Conservation (phyloP, 1,140 invertebrate species). For the honey bee (Apis mellifera) region Amel_HAv3.1 CM009935.2:6630001-6630500, state of each 20-base stretch:
- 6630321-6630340: conserved; percentile 36
- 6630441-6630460: conserved; percentile 5
- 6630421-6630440: conserved; percentile 49
- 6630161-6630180: conserved; percentile 97
- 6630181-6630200: conserved; percentile 91
- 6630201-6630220: conserved; percentile 3
- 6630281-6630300: neutral
- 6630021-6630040: conserved; percentile 18
- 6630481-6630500: neutral
- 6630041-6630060: conserved; percentile 90
- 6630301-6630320: neutral
- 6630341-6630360: conserved; percentile 56
- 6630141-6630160: conserved; percentile 96
- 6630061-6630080: conserved; percentile 90
- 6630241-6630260: too few relatives aligned
- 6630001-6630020: neutral
- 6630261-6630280: too few relatives aligned
- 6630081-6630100: conserved; percentile 84
- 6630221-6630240: neutral
- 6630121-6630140: conserved; percentile 91
- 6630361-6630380: conserved; percentile 61
- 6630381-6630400: conserved; percentile 35
- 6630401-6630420: conserved; percentile 14
- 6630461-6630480: neutral
- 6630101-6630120: conserved; percentile 86